Percentiles rank a stretch among this genome's conserved stretches.
phyloP scores from a whole-genome alignment of 1,140 invertebrate genomes.

The Drosophila persimilis region DNA sequence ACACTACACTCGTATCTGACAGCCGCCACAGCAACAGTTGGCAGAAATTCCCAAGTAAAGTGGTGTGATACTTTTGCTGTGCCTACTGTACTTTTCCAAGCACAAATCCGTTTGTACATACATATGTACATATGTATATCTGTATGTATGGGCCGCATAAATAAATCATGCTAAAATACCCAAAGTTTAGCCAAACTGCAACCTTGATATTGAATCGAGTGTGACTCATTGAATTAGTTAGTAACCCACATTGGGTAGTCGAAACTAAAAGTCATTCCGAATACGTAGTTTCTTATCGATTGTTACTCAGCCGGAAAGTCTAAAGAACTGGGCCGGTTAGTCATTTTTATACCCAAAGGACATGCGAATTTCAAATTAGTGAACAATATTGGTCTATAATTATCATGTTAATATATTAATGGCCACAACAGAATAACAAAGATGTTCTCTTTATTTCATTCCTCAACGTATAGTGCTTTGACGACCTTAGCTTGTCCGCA shows the following conservation, averaged over 20 bases:
- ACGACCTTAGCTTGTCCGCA: constrained; percentile 20
- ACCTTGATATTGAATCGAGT: no score
- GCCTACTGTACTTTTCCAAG: neutral
- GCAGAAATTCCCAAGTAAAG: constrained; percentile 1
- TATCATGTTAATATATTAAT: constrained; percentile 19
- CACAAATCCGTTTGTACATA: neutral
- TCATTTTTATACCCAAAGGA: neutral
- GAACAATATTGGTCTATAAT: neutral
- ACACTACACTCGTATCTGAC: constrained; percentile 40
- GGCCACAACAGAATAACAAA: no score
- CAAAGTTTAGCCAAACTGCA: neutral
- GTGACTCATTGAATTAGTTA: no score
- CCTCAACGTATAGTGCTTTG: constrained; percentile 2
- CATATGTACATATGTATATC: neutral
- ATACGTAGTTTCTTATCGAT: no score
- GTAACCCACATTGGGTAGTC: no score
- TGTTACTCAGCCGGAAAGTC: neutral
- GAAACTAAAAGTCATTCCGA: no score
- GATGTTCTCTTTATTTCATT: neutral
- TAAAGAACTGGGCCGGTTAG: neutral
- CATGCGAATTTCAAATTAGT: constrained; percentile 31
- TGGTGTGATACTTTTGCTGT: neutral
- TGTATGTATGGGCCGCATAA: neutral
- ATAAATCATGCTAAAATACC: neutral
- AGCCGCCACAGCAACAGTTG: constrained; percentile 14